Evolutionary conservation across 2,888 invertebrate species (phyloP), one percentile per base, ranked within the genome.

Genomic region (Agrotis segetum): DNA sequence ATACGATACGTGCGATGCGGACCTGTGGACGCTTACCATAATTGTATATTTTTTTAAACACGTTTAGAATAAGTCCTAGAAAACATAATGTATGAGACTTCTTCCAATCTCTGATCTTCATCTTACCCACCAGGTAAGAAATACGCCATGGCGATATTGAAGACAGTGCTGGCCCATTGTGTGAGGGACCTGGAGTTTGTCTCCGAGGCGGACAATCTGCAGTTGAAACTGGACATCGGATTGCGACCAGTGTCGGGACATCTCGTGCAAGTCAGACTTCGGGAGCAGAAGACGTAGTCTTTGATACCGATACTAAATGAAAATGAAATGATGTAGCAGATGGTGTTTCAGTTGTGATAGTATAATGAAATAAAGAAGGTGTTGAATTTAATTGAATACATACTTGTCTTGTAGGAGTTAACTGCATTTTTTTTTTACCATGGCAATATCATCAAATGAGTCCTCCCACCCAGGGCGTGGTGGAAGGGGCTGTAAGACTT

Each of bases 131-230:
- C 34, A 95, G 95, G 95, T 69, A 94, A 91, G 76, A 91, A 86
- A 67, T 94, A 94, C 71, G 93, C 94, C 0, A 89, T 93, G 85
- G 80, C 89, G 0, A 72, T 93, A 24, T 9, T 93, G 72, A 95
- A 95, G 83, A 94, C 94, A 0, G 44, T 90, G 3, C 62, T 94
- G 34, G 89, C 90, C 3, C 82, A 90, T 46, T 89, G 89, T 63
- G 82, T 93, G 7, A 86, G 93, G 29, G 92, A 92, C 21, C 75
- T 93, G 34, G 85, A 86, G 75, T 85, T 94, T 47, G 61, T 71
- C 2, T 90, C 93, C 0, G 85, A 92, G 3, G 88, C 88, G 0
- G 86, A 90, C 13, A 82, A 91, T 5, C 66, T 94, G 79, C 67
- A 87, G 63, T 76, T 94, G 11, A 92, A 90, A 69, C 6, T 92